Percentiles rank a stretch among this genome's conserved stretches.
Conservation (phyloP, 1,140 invertebrate species). For the Pseudomyrmex dendroicus region DNA sequence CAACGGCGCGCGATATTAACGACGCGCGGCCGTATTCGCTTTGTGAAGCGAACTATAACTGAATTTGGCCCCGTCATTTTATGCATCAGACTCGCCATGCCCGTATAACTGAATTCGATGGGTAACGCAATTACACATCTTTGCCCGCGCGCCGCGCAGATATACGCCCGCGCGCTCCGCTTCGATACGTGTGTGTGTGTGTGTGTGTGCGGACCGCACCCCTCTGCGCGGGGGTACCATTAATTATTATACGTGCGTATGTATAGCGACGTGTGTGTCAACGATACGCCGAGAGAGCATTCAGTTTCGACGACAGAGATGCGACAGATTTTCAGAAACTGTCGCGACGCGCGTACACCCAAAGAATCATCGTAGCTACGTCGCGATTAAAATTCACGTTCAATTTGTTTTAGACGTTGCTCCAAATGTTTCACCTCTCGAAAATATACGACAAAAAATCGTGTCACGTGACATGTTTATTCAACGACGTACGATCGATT, state of each 20-base stretch:
- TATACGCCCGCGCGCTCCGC: slow-evolving; percentile 67
- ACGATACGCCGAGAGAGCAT: slow-evolving; percentile 60
- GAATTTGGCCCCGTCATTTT: slow-evolving; percentile 77
- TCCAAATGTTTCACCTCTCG: not conserved
- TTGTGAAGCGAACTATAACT: slow-evolving; percentile 77
- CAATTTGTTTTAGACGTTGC: not conserved
- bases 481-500: not conserved
- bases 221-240: slow-evolving; percentile 64
- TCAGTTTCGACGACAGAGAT: slow-evolving; percentile 48
- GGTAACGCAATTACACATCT: slow-evolving; percentile 77
- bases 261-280: slow-evolving; percentile 67
- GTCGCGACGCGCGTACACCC: not conserved
- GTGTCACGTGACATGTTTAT: slow-evolving; percentile 5
- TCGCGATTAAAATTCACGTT: not conserved
- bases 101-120: slow-evolving; percentile 77
- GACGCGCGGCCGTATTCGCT: slow-evolving; percentile 75
- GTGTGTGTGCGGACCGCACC: slow-evolving; percentile 59
- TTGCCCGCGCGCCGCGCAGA: slow-evolving; percentile 69
- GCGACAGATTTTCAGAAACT: slow-evolving; percentile 15
- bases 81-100: slow-evolving; percentile 77
- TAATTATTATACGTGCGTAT: slow-evolving; percentile 70
- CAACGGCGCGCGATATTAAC: slow-evolving; percentile 74
- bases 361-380: not conserved
- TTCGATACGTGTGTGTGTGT: slow-evolving; percentile 31
- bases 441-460: not conserved